Evolutionary conservation across 2,888 invertebrate genomes (phyloP).

Genomic region (Silvanus unidentatus): DNA sequence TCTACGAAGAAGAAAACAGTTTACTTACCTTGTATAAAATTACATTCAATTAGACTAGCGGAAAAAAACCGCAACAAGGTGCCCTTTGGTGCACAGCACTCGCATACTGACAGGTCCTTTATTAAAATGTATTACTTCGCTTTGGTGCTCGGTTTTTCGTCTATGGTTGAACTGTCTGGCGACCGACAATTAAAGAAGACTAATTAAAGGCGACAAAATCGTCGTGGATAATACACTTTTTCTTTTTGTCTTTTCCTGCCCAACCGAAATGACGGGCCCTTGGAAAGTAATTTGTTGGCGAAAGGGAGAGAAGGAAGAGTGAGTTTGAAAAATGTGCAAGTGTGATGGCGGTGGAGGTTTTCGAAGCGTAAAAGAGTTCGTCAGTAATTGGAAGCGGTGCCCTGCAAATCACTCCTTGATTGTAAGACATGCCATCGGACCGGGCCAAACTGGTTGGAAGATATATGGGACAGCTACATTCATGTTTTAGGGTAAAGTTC

Average conservation of each 20-base stretch:
- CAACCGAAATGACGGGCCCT: conserved; percentile 5
- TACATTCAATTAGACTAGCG: no score
- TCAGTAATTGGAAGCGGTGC: conserved; percentile 38
- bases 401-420: conserved; percentile 39
- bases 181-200: conserved; percentile 14
- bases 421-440: conserved; percentile 38
- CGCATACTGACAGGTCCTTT: no score
- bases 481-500: no score
- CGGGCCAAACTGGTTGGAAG: conserved; percentile 35
- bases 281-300: conserved; percentile 12
- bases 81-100: no score
- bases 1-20: no score
- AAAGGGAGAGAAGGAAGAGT: conserved; percentile 11
- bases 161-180: background rate
- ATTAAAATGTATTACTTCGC: conserved; percentile 6
- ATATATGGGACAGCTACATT: conserved; percentile 29
- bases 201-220: conserved; percentile 16
- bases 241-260: conserved; percentile 9
- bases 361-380: conserved; percentile 30
- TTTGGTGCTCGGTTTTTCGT: no score
- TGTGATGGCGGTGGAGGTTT: conserved; percentile 14
- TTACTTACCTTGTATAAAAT: no score
- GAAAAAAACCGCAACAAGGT: no score
- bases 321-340: background rate
- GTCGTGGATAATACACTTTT: conserved; percentile 10